Evolutionary conservation across 92 coral and sea anemone species (phyloP), one percentile per base, ranked within the genome.

Genomic region (Meandrina meandrites): DNA sequence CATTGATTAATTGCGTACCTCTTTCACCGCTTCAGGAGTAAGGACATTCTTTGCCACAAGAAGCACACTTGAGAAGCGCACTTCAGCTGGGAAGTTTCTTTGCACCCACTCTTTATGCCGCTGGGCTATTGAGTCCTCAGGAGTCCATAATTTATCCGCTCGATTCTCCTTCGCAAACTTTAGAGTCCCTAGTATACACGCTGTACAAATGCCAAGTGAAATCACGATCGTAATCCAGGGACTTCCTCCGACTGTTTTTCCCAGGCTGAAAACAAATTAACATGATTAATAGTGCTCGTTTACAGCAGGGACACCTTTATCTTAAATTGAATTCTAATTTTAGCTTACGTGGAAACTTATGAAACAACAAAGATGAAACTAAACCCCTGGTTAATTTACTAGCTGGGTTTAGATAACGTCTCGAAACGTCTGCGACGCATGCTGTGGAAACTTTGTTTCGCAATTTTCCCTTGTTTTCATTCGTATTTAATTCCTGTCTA

Each of bases 141-240:
- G 96, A 11, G 90, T 90, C 98, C 98, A 96, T 21, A 96, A 87
- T 77, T 92, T 96, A 35, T 94, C 94, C 1, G 92, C 98, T 42
- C 93, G 86, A 79, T 84, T 96, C 79, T 96, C 98, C 72, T 92
- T 82, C 10, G 89, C 80, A 70, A 96, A 96, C 50, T 86, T 89
- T 21, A 92, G 36, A 70, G 92, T 22, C n/a, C 98, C 98, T 47
- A 85, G 80, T 27, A 90, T 9, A 76, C 98, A 96, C 30, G 75
- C 92, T 19, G 92, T 98, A 71, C 86, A 75, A 16, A 92, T 30
- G 22, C 91, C 71, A 3, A 92, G 27, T 18, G 91, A 72, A 50
- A 96, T 85, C 10, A 94, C 21, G 36, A 96, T 94, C 0, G 98
- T 94, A 64, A 91, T 89, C 94, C 97, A 96, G 58, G 98, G 98